phyloP scores from a whole-genome alignment of 2,888 invertebrate species.

The Apantesis nais region DNA sequence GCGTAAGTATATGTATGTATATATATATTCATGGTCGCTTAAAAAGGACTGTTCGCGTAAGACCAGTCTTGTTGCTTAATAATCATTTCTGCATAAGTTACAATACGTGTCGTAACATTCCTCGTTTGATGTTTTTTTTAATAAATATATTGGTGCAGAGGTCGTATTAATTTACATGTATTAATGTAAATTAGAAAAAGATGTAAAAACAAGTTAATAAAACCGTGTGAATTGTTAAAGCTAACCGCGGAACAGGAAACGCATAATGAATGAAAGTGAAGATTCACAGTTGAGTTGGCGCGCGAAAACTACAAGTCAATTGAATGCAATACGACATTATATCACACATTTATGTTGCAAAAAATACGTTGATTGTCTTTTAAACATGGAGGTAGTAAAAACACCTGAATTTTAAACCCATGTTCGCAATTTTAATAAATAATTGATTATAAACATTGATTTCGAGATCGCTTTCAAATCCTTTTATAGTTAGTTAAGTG shows the following conservation, averaged over 20 bases:
- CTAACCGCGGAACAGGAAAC: conserved; percentile 63
- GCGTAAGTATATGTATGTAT: no score
- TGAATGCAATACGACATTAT: conserved; percentile 8
- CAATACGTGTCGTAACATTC: conserved; percentile 8
- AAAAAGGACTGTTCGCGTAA: conserved; percentile 1
- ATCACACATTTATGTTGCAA: background rate
- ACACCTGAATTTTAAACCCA: no score
- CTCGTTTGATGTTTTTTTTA: conserved; percentile 16
- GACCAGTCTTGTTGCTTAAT: conserved; percentile 8
- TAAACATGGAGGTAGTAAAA: no score
- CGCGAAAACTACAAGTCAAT: conserved; percentile 44
- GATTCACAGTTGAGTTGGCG: conserved; percentile 57
- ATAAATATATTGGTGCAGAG: conserved; percentile 20
- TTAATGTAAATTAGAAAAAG: conserved; percentile 14
- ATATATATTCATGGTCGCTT: background rate
- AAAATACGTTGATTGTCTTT: background rate
- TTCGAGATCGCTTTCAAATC: no score
- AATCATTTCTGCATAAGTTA: conserved; percentile 5
- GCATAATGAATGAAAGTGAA: conserved; percentile 53
- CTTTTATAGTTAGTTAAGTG: no score
- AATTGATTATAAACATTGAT: no score
- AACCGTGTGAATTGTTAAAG: conserved; percentile 33
- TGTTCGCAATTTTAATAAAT: no score
- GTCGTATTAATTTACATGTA: conserved; percentile 32
- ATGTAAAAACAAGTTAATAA: conserved; percentile 24